Percentiles rank a stretch among this genome's conserved stretches.
phyloP scores from a whole-genome alignment of 2,888 invertebrate species.

The Apamea anceps region DNA sequence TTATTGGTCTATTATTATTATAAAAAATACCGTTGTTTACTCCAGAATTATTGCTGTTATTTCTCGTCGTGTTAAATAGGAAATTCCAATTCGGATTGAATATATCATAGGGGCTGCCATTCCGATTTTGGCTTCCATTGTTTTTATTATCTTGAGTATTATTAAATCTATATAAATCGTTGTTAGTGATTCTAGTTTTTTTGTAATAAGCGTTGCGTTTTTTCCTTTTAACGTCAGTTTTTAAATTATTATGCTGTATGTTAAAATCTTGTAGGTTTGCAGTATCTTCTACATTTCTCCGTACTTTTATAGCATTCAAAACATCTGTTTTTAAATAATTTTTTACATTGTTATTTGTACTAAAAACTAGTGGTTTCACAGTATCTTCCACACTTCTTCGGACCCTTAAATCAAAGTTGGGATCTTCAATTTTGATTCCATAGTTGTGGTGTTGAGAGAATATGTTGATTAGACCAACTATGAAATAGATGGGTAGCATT shows the following conservation, averaged over 20 bases:
- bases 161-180: slow-evolving; percentile 15
- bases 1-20: slow-evolving; percentile 1
- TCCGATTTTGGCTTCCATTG: not conserved
- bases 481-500: slow-evolving; percentile 50
- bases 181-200: slow-evolving; percentile 11
- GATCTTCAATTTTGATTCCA: slow-evolving; percentile 66
- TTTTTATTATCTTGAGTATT: not conserved
- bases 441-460: slow-evolving; percentile 69
- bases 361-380: not conserved
- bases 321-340: not conserved
- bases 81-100: slow-evolving; percentile 39
- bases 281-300: not conserved
- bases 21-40: not conserved
- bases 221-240: not conserved
- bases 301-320: not conserved
- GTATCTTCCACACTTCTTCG: slow-evolving; percentile 52
- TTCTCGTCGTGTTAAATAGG: slow-evolving; percentile 20
- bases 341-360: not conserved
- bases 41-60: not conserved
- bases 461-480: slow-evolving; percentile 66
- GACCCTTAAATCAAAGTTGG: slow-evolving; percentile 67
- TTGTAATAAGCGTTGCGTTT: slow-evolving; percentile 46
- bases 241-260: not conserved
- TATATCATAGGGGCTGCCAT: slow-evolving; percentile 27
- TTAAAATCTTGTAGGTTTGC: not conserved